Evolutionary conservation across 2,888 invertebrate species (phyloP).

Genomic region (Podabrus alpinus): DNA sequence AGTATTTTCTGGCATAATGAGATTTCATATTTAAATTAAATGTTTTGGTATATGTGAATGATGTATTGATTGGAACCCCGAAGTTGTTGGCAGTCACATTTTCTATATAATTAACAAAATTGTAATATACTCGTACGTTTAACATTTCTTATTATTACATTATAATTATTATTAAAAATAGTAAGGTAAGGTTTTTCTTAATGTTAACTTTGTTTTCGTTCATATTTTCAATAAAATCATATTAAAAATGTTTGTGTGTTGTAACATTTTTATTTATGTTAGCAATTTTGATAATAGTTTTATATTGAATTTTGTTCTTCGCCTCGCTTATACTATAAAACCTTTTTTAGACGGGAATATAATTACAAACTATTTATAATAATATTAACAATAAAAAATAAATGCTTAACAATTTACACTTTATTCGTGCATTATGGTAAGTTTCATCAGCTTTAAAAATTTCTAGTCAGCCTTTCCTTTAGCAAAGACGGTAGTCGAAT

Average conservation of each 20-base stretch:
- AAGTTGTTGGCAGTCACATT: background rate
- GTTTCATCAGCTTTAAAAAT: constrained; percentile 1
- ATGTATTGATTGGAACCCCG: background rate
- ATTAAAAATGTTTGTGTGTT: no score
- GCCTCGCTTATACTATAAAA: no score
- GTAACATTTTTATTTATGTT: background rate
- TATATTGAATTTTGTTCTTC: background rate
- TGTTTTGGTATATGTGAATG: background rate
- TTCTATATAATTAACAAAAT: background rate
- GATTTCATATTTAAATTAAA: background rate
- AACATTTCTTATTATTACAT: no score
- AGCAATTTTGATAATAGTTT: background rate
- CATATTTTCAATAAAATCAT: background rate
- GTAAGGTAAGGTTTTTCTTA: background rate
- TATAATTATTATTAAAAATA: no score
- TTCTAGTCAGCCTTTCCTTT: background rate
- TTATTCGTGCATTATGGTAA: background rate
- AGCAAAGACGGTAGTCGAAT: constrained; percentile 4
- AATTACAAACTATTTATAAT: background rate
- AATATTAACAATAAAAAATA: background rate
- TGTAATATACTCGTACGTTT: no score
- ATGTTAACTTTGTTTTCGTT: background rate
- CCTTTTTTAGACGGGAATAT: background rate
- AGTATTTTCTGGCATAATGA: background rate
- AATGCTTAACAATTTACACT: background rate